These are phyloP conservation scores for Lepilemur septentrionalis DNA, from an alignment of 2,797 vertebrate genomes.

Conservation along the genomic window DNA sequence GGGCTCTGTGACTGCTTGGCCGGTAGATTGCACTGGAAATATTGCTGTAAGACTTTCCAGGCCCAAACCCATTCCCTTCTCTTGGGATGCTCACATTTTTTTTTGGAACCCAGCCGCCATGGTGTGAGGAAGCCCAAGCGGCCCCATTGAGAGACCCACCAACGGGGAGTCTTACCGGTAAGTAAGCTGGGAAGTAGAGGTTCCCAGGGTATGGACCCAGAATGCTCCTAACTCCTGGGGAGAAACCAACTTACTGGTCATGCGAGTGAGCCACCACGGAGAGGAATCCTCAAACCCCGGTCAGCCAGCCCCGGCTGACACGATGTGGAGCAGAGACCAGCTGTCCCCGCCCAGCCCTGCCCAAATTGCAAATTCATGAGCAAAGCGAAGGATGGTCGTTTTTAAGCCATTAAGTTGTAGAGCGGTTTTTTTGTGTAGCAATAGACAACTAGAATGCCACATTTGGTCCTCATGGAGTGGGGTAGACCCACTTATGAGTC, in stretches of 20 bases:
- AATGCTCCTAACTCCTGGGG: too few species aligned
- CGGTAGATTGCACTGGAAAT: background rate
- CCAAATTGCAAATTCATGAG: background rate
- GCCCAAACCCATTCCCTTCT: background rate
- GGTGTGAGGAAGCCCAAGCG: background rate
- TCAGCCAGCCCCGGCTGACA: background rate
- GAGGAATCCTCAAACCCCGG: background rate
- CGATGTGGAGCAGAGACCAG: background rate
- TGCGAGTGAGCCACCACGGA: background rate
- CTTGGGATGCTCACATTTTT: background rate
- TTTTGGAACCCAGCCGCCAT: background rate
- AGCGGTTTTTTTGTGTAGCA: background rate
- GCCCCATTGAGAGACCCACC: background rate
- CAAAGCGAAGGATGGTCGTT: background rate
- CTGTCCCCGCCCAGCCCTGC: background rate
- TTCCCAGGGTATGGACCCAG: too few species aligned
- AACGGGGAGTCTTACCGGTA: too few species aligned
- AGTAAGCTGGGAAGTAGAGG: too few species aligned
- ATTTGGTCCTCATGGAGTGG: background rate
- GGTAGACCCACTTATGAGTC: background rate
- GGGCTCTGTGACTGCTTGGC: background rate
- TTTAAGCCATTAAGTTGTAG: background rate
- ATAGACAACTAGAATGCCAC: rapidly evolving
- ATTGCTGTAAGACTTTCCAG: background rate
- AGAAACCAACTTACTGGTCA: background rate